A percentile compares a stretch with the other conserved stretches of the same genome.
Evolutionary conservation across 1,140 invertebrate genomes (phyloP).

Genomic region (Brachionus plicatilis): DNA sequence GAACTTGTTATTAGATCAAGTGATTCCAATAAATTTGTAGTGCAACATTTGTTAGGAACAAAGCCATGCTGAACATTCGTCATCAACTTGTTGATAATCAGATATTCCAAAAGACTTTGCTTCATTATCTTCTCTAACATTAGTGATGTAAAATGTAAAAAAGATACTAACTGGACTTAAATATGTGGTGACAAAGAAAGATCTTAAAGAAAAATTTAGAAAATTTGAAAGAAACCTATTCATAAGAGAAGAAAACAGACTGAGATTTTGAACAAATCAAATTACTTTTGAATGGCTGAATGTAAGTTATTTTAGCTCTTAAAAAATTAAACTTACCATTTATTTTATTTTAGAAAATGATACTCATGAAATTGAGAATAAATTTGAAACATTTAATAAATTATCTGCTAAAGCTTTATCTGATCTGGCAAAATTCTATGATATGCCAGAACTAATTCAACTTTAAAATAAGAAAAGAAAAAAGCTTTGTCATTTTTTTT

Average conservation of each 20-base stretch:
- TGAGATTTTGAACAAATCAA: neutral
- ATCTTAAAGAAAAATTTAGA: neutral
- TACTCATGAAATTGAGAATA: neutral
- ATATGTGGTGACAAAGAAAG: neutral
- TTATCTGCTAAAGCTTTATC: neutral
- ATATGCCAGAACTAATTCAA: neutral
- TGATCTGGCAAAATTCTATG: neutral
- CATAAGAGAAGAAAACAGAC: neutral
- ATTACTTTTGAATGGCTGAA: neutral
- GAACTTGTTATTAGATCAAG: too few species aligned
- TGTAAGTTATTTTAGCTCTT: neutral
- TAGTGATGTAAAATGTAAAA: too few species aligned
- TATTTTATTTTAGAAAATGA: neutral
- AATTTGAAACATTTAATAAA: neutral
- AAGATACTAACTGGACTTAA: neutral
- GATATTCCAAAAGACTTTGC: too few species aligned
- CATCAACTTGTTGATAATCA: too few species aligned
- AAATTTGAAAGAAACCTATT: neutral
- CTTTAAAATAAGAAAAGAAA: neutral
- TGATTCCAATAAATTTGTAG: too few species aligned
- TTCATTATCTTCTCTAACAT: too few species aligned
- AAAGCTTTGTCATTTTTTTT: neutral
- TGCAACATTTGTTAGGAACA: too few species aligned
- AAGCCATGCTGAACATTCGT: too few species aligned
- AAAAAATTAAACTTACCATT: neutral